Evolutionary conservation across 1,140 invertebrate species (phyloP), one percentile per base, ranked within the genome.

Genomic region (Pseudomyrmex pallidus): DNA sequence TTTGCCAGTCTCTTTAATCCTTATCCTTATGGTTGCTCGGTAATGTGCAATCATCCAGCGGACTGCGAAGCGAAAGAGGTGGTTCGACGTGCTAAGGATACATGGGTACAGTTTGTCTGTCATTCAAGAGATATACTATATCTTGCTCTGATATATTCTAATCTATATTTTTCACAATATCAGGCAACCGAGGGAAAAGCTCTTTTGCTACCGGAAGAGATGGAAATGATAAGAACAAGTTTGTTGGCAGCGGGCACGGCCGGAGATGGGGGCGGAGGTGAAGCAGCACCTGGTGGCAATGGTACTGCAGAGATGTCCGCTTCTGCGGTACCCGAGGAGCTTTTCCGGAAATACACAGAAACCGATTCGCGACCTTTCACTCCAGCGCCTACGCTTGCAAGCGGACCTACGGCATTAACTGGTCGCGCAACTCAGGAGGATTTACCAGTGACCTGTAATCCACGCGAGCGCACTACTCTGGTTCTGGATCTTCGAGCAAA

Each of bases 1-100:
- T 97, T 97, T 86, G 96, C 97, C 3, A 96, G 96, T 9, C 94
- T 97, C 0, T 97, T 96, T 92, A 97, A 98, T 93, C 97, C 97
- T 2, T 98, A 96, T 92, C 95, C 96, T 1, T 96, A 96, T 84
- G 96, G 96, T 12, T 98, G 97, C 91, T 98, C 97, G 0, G 95
- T 97, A 7, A 94, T 97, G 2, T 97, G 97, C 94, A 97, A 98
- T 90, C 97, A 98, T 93, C 97, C 97, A 1, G 96, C 96, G 13
- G 97, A 97, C 76, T 95, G 94, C 20, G 96, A 96, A 83, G 96
- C 96, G 0, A 97, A 96, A 93, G 95, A 97, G 90, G 95, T 96
- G 35, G 95, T 97, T 1, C 96, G 95, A 87, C 95, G 96, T 85
- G 96, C 96, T 10, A 97, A 97, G 91, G 96, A 97, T 86, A 94